Percentiles rank a stretch among this genome's conserved stretches.
Conservation (phyloP, 2,888 invertebrate genomes). For the Campaea margaritaria region DNA sequence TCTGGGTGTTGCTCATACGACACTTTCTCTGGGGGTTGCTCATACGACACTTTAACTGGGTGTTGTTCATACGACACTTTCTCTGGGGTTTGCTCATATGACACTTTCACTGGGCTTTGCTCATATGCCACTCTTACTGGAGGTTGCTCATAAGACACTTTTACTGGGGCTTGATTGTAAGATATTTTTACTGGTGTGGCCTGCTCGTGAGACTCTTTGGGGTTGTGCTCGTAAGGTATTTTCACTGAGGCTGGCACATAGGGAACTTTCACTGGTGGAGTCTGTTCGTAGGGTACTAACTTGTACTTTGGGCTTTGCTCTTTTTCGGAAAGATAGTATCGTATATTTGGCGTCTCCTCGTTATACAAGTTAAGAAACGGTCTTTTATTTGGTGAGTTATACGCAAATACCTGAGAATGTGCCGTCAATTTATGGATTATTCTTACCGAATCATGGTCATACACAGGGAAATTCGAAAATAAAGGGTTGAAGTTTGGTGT, state of each 20-base stretch:
- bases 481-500: conserved; percentile 62
- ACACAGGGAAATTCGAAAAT: conserved; percentile 51
- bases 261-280: conserved; percentile 66
- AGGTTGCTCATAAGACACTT: conserved; percentile 25
- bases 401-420: conserved; percentile 55
- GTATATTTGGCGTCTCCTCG: conserved; percentile 61
- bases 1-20: conserved; percentile 21
- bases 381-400: conserved; percentile 58
- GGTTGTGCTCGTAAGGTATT: conserved; percentile 16
- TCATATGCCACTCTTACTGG: conserved; percentile 24
- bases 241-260: conserved; percentile 12
- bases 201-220: conserved; percentile 15
- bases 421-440: conserved; percentile 57
- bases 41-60: too few relatives aligned
- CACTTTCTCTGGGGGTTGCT: conserved; percentile 11
- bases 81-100: conserved; percentile 18
- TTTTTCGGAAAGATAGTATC: conserved; percentile 73
- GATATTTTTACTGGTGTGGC: conserved; percentile 11
- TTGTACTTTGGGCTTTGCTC: conserved; percentile 71
- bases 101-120: conserved; percentile 21
- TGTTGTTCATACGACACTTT: conserved; percentile 18
- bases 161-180: conserved; percentile 23
- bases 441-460: conserved; percentile 59
- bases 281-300: conserved; percentile 81
- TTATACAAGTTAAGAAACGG: conserved; percentile 65